Conservation (phyloP, 2,797 vertebrate genomes). For the Xerus rutilus region DNA sequence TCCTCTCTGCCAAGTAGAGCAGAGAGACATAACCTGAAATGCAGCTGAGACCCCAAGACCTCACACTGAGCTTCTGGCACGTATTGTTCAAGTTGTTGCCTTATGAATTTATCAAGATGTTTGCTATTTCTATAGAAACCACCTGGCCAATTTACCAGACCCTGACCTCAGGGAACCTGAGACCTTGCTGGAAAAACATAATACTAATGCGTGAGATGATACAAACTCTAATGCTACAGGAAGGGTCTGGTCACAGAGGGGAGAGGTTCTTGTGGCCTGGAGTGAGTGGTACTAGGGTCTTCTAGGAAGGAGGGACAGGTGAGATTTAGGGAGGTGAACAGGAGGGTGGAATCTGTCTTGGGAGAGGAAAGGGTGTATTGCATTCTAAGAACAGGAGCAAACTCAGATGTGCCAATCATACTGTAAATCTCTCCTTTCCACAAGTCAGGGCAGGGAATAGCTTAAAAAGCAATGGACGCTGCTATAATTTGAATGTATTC, state of each 20-base stretch:
- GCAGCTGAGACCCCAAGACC: background rate
- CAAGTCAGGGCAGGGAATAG: background rate
- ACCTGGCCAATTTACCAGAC: background rate
- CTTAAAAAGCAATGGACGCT: background rate
- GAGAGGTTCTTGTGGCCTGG: background rate
- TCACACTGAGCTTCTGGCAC: background rate
- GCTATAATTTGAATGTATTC: background rate
- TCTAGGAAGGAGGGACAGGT: background rate
- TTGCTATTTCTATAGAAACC: background rate
- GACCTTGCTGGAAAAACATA: background rate
- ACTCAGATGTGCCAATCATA: background rate
- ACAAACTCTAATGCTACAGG: background rate
- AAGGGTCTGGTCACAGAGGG: background rate
- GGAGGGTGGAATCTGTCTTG: no score
- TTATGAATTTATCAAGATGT: background rate
- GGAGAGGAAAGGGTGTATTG: background rate
- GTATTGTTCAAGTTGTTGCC: background rate
- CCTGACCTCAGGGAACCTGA: background rate
- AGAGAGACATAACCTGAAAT: background rate
- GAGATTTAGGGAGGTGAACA: background rate
- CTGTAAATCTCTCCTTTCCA: background rate
- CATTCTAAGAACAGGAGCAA: background rate
- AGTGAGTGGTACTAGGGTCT: background rate
- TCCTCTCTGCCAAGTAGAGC: accelerated
- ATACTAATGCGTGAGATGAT: background rate